Evolutionary conservation across 2,888 invertebrate species (phyloP), one percentile per base, ranked within the genome.

Genomic region (Lacanobia wlatinum): DNA sequence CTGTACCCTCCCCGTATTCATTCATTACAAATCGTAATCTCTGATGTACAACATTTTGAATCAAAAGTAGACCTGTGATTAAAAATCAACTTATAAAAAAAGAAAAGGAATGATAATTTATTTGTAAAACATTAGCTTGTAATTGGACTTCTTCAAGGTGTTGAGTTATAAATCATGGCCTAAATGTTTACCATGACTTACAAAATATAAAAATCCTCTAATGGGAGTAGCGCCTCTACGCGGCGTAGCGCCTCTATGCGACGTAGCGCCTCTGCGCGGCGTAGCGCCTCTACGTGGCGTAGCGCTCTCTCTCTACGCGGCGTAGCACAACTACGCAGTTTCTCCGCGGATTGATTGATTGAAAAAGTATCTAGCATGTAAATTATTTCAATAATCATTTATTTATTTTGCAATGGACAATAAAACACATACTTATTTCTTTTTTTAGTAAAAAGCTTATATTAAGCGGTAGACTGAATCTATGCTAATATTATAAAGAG

Each of bases 1-100:
- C 21, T 4, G 59, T 9, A 2, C 21, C 59, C 23, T 50, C 52
- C 28, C 12, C 21, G 43, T 16, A 10, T 23, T 1, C 21, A 46
- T 52, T 43, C 34, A 52, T 14, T n/a, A 50, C 38, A 40, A 21
- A 62, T 34, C 38, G 34, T 67, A 40, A 38, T 68, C 67, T 67
- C 5, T 43, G 18, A 69, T 34, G 28, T 34, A 53, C 28, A 21
- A 53, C 23, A 56, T 28, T 16, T n/a, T 70, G 3, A 16, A 67
- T 48, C 8, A 56, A 67, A 56, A 48, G 18, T 16, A 16, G n/a
- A 12, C 10, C 5, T 14, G 6, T 46, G 14, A 65, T 38, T 23
- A 23, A 7, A 66, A 16, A 55, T 46, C 16, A n/a, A 40, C 43
- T 21, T 10, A 38, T 38, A 38, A 21, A 40, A n/a, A 28, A 5